Conservation (phyloP, 2,113 vertebrate species). For the Ceyx margarethae region DNA sequence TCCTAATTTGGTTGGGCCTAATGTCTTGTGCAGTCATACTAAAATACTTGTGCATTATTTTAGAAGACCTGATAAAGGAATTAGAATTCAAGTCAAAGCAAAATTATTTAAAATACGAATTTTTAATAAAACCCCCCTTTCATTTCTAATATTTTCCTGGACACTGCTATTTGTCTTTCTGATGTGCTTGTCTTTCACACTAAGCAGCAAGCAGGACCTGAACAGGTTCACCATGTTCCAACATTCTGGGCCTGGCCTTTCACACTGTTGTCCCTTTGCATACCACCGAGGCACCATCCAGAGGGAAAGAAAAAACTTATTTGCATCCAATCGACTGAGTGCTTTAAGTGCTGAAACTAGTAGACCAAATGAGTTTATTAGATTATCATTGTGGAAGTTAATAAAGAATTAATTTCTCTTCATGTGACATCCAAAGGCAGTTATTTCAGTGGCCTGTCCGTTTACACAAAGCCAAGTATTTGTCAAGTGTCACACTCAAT, state of each 20-base stretch:
- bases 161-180: background rate
- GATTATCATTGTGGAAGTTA: constrained; percentile 88
- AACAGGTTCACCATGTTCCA: background rate
- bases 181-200: background rate
- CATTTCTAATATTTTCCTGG: background rate
- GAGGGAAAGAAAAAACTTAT: constrained; percentile 68
- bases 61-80: background rate
- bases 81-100: background rate
- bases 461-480: constrained; percentile 97
- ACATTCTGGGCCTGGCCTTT: background rate
- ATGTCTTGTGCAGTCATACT: background rate
- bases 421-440: constrained; percentile 85
- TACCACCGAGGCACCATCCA: constrained; percentile 69
- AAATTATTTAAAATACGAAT: background rate
- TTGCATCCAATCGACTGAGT: constrained; percentile 76
- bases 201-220: background rate
- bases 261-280: constrained; percentile 72
- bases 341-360: constrained; percentile 79
- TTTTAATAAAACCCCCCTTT: background rate
- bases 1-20: background rate
- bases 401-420: constrained; percentile 96
- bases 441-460: constrained; percentile 88
- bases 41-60: background rate
- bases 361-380: constrained; percentile 88
- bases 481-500: constrained; percentile 93